These are phyloP conservation scores for Popillia japonica DNA, from an alignment of 1,140 invertebrate species.

Conservation along the genomic window DNA sequence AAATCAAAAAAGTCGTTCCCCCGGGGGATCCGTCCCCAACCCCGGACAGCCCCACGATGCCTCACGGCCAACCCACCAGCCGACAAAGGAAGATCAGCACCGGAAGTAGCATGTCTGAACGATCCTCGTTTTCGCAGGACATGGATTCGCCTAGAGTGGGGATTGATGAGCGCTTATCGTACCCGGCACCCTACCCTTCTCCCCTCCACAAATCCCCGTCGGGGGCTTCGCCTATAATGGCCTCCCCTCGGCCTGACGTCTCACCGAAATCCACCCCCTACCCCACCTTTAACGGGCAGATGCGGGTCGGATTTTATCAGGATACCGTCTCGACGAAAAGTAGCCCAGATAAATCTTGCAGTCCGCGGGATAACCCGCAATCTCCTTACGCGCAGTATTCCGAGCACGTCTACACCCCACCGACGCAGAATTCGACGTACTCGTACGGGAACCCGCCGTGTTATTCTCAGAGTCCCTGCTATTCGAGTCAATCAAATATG, in stretches of 20 bases:
- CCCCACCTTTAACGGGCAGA: constrained; percentile 73
- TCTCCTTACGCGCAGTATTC: constrained; percentile 70
- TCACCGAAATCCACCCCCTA: constrained; percentile 71
- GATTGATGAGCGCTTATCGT: constrained; percentile 66
- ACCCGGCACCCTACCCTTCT: constrained; percentile 72
- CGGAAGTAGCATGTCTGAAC: constrained; percentile 76
- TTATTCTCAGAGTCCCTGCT: constrained; percentile 54
- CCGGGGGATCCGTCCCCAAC: constrained; percentile 56
- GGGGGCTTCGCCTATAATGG: constrained; percentile 64
- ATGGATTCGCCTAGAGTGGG: constrained; percentile 72
- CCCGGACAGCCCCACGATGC: constrained; percentile 60
- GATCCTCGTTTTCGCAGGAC: constrained; percentile 79
- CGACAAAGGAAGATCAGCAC: constrained; percentile 73
- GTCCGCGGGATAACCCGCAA: constrained; percentile 69
- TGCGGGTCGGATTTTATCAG: constrained; percentile 80
- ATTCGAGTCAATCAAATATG: constrained; percentile 55
- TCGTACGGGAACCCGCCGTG: constrained; percentile 54
- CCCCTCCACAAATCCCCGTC: constrained; percentile 69
- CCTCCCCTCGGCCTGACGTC: constrained; percentile 62
- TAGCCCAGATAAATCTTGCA: constrained; percentile 76
- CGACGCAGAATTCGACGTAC: constrained; percentile 53
- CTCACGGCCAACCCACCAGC: constrained; percentile 65
- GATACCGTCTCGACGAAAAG: constrained; percentile 77
- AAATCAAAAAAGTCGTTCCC: constrained; percentile 54
- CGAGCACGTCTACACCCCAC: constrained; percentile 68